Conservation (phyloP, 2,888 invertebrate genomes). For the Sturmia bella region DNA sequence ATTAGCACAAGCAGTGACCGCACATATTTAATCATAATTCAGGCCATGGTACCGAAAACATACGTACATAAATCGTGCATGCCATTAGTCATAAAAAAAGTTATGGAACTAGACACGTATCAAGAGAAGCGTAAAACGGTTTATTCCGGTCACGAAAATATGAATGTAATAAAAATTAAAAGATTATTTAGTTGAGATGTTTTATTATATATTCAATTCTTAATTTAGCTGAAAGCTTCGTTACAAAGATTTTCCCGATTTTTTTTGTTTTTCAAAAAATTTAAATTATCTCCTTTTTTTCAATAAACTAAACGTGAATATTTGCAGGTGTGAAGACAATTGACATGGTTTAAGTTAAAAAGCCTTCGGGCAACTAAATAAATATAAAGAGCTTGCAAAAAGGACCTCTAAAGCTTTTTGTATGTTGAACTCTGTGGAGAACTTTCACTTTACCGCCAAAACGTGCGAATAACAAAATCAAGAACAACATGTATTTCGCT, state of each 20-base stretch:
- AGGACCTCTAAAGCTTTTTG: constrained; percentile 63
- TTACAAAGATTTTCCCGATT: no score
- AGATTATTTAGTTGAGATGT: background rate
- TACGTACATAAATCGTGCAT: no score
- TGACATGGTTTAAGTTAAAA: constrained; percentile 59
- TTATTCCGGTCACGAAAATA: background rate
- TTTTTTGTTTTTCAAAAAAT: background rate
- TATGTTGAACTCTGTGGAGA: constrained; percentile 16
- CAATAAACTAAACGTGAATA: background rate
- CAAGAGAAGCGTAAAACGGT: background rate
- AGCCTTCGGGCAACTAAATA: constrained; percentile 58
- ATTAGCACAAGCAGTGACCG: background rate
- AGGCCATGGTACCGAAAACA: constrained; percentile 8
- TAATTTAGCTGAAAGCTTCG: no score
- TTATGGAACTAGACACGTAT: background rate
- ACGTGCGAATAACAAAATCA: constrained; percentile 18
- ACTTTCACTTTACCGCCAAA: constrained; percentile 66
- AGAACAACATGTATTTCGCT: background rate
- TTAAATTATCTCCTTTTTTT: background rate
- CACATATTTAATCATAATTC: constrained; percentile 22
- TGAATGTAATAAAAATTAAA: constrained; percentile 2
- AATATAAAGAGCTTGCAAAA: constrained; percentile 35
- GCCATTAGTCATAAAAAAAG: constrained; percentile 13
- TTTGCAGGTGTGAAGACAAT: constrained; percentile 18
- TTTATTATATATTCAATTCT: background rate